These are phyloP conservation scores for Eulemur rubriventer DNA, from an alignment of 2,797 vertebrate species.

Conservation along the genomic window DNA sequence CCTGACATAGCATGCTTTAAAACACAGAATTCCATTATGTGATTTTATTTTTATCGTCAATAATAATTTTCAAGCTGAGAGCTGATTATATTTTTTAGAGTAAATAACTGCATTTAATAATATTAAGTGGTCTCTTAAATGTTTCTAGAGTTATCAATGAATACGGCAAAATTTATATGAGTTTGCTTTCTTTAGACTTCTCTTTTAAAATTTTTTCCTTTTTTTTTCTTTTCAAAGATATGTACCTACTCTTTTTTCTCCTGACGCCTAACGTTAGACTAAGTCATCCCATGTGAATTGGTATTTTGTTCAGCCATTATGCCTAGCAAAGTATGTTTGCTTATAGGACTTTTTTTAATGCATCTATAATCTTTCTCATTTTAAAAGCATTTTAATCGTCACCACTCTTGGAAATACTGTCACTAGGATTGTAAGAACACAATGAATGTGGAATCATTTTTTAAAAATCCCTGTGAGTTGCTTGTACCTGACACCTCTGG, in stretches of 20 bases:
- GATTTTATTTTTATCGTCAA: not conserved
- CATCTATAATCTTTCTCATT: not conserved
- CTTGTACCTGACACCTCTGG: not conserved
- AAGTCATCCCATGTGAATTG: not conserved
- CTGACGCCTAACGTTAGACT: not conserved
- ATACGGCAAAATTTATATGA: not conserved
- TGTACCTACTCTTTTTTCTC: not conserved
- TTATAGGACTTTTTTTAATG: not conserved
- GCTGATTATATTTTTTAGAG: not conserved
- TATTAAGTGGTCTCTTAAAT: not conserved
- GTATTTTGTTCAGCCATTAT: not conserved
- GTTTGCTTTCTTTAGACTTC: constrained; percentile 24
- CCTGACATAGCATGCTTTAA: not conserved
- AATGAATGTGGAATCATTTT: not conserved
- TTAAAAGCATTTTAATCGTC: not conserved
- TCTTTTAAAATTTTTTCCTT: not conserved
- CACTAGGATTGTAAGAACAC: not conserved
- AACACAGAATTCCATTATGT: not conserved
- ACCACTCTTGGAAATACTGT: not conserved
- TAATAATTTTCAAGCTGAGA: constrained; percentile 23
- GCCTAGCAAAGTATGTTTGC: not conserved
- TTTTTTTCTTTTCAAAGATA: not conserved
- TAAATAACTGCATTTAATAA: not conserved
- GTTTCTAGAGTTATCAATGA: constrained; percentile 5
- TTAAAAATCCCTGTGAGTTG: not conserved